A percentile compares a stretch with the other conserved stretches of the same genome.
Evolutionary conservation across 1,140 invertebrate species (phyloP).

Genomic region (Ips typographus): DNA sequence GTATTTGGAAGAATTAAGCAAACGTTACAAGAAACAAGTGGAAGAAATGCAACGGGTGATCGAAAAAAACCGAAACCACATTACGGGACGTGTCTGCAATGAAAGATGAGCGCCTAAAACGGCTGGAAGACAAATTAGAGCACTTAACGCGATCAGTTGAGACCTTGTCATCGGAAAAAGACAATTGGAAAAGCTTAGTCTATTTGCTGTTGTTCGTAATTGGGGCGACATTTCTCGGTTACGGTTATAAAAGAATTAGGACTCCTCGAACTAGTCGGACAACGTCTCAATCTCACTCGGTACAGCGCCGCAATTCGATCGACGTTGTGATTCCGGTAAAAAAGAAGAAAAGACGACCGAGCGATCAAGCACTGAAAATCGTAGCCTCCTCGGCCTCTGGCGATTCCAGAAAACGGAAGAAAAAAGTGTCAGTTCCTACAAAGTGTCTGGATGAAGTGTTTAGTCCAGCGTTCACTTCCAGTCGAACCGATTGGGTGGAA

Average conservation of each 20-base stretch:
- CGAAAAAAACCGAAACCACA: constrained; percentile 74
- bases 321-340: constrained; percentile 56
- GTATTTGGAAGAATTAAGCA: constrained; percentile 92
- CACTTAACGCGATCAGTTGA: constrained; percentile 60
- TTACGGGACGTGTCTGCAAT: constrained; percentile 73
- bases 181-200: constrained; percentile 63
- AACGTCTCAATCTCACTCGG: constrained; percentile 41
- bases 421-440: constrained; percentile 40
- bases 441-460: constrained; percentile 32
- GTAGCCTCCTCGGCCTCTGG: constrained; percentile 10
- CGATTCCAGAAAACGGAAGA: constrained; percentile 47
- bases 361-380: constrained; percentile 75
- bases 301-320: constrained; percentile 60
- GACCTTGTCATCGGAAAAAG: constrained; percentile 62
- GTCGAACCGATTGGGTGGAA: constrained; percentile 40
- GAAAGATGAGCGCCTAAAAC: constrained; percentile 68
- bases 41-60: constrained; percentile 90
- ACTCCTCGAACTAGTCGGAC: constrained; percentile 1
- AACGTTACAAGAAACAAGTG: constrained; percentile 92
- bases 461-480: constrained; percentile 23
- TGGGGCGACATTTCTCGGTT: constrained; percentile 33
- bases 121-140: constrained; percentile 66
- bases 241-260: constrained; percentile 24
- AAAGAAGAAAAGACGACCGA: constrained; percentile 66
- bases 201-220: constrained; percentile 52